Conservation (phyloP, 2,797 vertebrate genomes). For the Atherinosoma microstoma region DNA sequence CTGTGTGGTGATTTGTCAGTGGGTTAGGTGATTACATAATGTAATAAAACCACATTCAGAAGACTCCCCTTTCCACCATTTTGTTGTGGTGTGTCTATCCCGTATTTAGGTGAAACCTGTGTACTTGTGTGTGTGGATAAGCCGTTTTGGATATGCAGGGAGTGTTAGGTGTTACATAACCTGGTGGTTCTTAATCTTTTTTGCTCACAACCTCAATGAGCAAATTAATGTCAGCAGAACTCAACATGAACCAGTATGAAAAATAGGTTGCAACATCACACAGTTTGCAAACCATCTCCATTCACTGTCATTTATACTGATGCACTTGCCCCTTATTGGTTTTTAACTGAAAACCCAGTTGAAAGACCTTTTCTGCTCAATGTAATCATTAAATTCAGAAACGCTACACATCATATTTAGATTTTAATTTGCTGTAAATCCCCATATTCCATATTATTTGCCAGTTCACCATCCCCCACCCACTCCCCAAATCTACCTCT, state of each 20-base stretch:
- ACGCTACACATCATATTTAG: not conserved
- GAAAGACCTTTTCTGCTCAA: not conserved
- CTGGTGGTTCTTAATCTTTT: constrained; percentile 44
- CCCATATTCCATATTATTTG: not conserved
- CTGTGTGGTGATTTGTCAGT: constrained; percentile 43
- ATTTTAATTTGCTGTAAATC: not conserved
- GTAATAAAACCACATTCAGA: constrained; percentile 38
- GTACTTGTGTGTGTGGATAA: constrained; percentile 7
- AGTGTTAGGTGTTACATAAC: constrained; percentile 52
- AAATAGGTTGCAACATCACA: constrained; percentile 5
- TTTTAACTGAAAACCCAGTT: not conserved
- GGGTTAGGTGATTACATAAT: constrained; percentile 64
- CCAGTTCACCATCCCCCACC: constrained; percentile 33
- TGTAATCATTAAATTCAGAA: not conserved
- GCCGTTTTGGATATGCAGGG: constrained; percentile 35
- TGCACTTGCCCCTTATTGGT: no score
- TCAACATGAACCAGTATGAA: constrained; percentile 5
- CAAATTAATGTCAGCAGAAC: constrained; percentile 19
- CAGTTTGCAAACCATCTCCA: not conserved
- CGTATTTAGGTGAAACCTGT: constrained; percentile 47
- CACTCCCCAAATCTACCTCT: constrained; percentile 15
- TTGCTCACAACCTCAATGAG: constrained; percentile 12
- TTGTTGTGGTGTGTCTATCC: constrained; percentile 50
- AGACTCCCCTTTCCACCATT: constrained; percentile 59
- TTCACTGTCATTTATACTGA: constrained; percentile 8